Base-by-base conservation (phyloP, 1,140 invertebrate genomes). In the Idris sp. region DNA sequence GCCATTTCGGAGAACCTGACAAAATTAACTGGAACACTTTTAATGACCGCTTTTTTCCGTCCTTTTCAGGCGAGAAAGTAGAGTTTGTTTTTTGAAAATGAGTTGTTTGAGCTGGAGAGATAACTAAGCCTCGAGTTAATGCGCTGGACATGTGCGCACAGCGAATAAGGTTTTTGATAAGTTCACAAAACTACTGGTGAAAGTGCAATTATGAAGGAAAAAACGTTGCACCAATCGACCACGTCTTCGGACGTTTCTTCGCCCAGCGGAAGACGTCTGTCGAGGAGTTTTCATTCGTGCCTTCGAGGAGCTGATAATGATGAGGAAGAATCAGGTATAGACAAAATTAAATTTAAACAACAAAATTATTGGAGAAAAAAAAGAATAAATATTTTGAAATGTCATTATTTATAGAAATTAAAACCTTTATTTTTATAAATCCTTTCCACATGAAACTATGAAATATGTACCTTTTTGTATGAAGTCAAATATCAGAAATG, bases 221-320 rank as follows among this genome's bases (percentile, higher is more conserved):
- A 56, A 76, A 15, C 44, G 15, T 65, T 79, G 64, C 76, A 79
- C 35, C 79, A 81, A 38, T 77, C 78, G 31, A 61, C 78, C 28
- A 61, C 79, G 48, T 76, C 69, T 18, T 49, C 86, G 86, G 89
- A 90, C 79, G 86, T 87, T 62, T 87, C 83, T 49, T 91, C 90
- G 82, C 90, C 90, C 68, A 89, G 90, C 64, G 90, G 90, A 77
- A 87, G 90, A 67, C 86, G 90, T 28, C 86, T 91, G 7, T 91
- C 90, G n/a, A 87, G 90, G 67, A 91, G 90, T 83, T 91, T 91
- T 81, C 90, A 91, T 84, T 91, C 90, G 35, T 91, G 90, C 74
- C 86, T 91, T 59, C 90, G 90, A 65, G 90, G 90, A 64, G 85
- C 86, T 19, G 90, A 91, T 68, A 89, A 89, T 43, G 90, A 91